Conservation (phyloP, 2,113 vertebrate genomes). For the Plotosus lineatus region DNA sequence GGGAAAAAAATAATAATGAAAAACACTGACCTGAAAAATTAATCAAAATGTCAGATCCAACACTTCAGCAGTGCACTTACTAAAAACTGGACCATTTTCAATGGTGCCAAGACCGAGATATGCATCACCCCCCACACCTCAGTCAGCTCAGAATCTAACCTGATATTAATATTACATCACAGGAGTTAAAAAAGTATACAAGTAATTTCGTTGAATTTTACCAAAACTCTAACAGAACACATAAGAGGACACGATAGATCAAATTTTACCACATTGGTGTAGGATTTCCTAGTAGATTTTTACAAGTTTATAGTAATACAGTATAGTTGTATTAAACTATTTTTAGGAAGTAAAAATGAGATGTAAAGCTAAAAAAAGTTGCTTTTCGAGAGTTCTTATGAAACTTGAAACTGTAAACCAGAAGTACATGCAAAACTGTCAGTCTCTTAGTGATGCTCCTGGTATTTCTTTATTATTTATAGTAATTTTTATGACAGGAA, state of each 20-base stretch:
- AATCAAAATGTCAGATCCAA: background rate
- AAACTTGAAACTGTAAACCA: conserved; percentile 17
- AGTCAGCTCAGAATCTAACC: background rate
- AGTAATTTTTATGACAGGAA: background rate
- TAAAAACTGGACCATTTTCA: background rate
- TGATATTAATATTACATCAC: background rate
- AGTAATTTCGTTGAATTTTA: background rate
- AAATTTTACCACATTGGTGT: background rate
- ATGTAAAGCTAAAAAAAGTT: background rate
- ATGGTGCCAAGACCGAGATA: background rate
- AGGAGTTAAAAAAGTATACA: background rate
- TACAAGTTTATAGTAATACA: background rate
- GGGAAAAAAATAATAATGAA: too few species aligned
- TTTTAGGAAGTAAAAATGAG: too few species aligned
- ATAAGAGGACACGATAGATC: background rate
- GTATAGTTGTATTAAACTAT: background rate
- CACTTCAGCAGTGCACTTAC: background rate
- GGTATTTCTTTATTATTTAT: background rate
- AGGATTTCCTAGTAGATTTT: background rate
- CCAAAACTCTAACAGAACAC: background rate
- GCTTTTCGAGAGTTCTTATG: background rate
- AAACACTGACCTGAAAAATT: background rate
- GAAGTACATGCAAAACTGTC: background rate
- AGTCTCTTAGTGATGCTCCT: background rate
- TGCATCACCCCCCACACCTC: background rate